These are phyloP conservation scores for Triplophysa yarkandensis DNA, from an alignment of 2,797 vertebrate species.

Conservation along the genomic window DNA sequence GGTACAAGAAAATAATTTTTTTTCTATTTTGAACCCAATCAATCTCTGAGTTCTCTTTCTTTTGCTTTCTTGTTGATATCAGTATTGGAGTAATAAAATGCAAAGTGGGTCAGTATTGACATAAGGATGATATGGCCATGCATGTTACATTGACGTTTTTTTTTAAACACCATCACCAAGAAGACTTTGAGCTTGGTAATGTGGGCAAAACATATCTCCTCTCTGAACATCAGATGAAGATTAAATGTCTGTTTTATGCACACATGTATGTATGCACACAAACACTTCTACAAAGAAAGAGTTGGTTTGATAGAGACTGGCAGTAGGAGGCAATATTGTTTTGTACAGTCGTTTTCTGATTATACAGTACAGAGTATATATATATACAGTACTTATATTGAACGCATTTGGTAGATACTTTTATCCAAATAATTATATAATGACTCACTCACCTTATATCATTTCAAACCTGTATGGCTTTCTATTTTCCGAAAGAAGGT, in stretches of 20 bases:
- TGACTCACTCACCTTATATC: too few relatives aligned
- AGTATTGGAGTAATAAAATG: constrained; percentile 2
- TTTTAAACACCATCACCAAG: constrained; percentile 62
- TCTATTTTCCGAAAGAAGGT: too few relatives aligned
- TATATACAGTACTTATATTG: background rate
- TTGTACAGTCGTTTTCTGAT: constrained; percentile 49
- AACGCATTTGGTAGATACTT: too few relatives aligned
- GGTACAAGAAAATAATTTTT: too few relatives aligned
- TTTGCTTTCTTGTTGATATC: constrained; percentile 8
- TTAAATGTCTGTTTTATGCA: constrained; percentile 47
- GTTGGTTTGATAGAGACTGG: constrained; percentile 23
- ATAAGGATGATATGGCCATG: constrained; percentile 24
- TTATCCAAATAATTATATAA: too few relatives aligned
- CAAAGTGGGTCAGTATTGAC: constrained; percentile 15
- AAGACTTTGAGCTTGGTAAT: constrained; percentile 59
- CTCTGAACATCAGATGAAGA: constrained; percentile 70
- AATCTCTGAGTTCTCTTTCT: too few relatives aligned
- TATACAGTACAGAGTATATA: too few relatives aligned
- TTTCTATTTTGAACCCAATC: too few relatives aligned
- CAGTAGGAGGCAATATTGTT: constrained; percentile 48
- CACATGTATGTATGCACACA: constrained; percentile 40
- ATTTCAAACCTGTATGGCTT: too few relatives aligned
- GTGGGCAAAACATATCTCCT: constrained; percentile 46
- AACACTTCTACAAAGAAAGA: constrained; percentile 42
- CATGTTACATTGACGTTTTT: constrained; percentile 39